phyloP scores from a whole-genome alignment of 2,888 invertebrate genomes.

The Dendrolimus pini region DNA sequence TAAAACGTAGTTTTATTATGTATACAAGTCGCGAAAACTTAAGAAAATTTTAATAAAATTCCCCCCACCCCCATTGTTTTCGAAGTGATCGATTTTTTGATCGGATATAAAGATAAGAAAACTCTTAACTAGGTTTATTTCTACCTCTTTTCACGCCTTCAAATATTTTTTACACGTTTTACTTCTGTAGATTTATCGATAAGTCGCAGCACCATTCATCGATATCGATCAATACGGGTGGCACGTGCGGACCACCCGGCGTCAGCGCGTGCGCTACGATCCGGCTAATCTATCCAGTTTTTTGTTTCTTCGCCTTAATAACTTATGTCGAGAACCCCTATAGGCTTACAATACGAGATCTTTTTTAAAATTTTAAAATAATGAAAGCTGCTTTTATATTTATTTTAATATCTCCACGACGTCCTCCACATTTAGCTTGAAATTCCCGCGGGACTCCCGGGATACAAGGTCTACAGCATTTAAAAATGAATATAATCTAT shows the following conservation, averaged over 20 bases:
- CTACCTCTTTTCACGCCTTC: background rate
- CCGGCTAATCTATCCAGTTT: constrained; percentile 25
- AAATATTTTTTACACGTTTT: background rate
- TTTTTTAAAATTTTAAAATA: constrained; percentile 1
- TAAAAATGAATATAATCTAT: too few relatives aligned
- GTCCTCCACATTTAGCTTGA: too few relatives aligned
- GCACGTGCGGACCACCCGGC: constrained; percentile 69
- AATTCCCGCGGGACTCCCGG: too few relatives aligned
- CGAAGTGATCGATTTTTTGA: background rate
- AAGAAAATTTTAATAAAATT: too few relatives aligned
- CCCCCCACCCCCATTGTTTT: background rate
- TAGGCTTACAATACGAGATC: background rate
- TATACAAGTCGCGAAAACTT: too few relatives aligned
- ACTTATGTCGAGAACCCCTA: background rate
- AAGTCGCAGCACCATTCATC: constrained; percentile 38
- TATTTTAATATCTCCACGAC: too few relatives aligned
- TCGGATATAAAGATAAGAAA: background rate
- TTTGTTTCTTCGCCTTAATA: constrained; percentile 24
- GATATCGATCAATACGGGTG: constrained; percentile 63
- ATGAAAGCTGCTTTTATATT: background rate
- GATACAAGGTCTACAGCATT: too few relatives aligned
- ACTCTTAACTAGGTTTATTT: background rate
- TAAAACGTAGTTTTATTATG: too few relatives aligned
- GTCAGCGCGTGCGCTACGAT: constrained; percentile 45
- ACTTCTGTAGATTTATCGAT: constrained; percentile 22